Evolutionary conservation across 1,140 invertebrate genomes (phyloP).

Genomic region (Globodera rostochiensis): DNA sequence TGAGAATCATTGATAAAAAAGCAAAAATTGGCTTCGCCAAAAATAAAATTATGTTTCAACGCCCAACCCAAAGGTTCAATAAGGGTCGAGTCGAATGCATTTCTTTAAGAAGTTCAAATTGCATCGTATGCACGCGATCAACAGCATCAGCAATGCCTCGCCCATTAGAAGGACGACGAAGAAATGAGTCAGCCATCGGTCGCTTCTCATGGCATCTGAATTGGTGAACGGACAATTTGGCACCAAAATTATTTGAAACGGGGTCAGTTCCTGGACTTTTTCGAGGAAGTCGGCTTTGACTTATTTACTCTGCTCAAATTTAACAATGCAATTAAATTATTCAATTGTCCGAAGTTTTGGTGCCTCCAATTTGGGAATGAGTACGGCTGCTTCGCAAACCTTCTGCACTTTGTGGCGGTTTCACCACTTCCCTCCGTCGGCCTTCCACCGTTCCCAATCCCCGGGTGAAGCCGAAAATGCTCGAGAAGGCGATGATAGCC

Average conservation of each 20-base stretch:
- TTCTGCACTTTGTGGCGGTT: constrained; percentile 13
- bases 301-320: too few species aligned
- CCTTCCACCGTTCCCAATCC: constrained; percentile 11
- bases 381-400: background rate
- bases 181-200: constrained; percentile 28
- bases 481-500: constrained; percentile 32
- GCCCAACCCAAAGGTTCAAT: background rate
- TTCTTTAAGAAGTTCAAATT: constrained; percentile 30
- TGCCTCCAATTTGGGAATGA: background rate
- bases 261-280: background rate
- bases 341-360: too few species aligned
- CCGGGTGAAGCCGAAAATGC: constrained; percentile 30
- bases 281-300: too few species aligned
- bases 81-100: constrained; percentile 12
- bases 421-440: constrained; percentile 14
- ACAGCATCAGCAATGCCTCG: constrained; percentile 23
- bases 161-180: constrained; percentile 29
- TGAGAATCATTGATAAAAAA: too few species aligned
- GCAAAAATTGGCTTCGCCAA: too few species aligned
- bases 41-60: too few species aligned
- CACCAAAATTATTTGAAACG: background rate
- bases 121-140: constrained; percentile 28
- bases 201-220: constrained; percentile 22
- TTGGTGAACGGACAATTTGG: background rate
- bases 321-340: too few species aligned